A percentile compares a stretch with the other conserved stretches of the same genome.
These are phyloP conservation scores for Campoplex capitator DNA, from an alignment of 2,888 invertebrate species.

Conservation along the genomic window DNA sequence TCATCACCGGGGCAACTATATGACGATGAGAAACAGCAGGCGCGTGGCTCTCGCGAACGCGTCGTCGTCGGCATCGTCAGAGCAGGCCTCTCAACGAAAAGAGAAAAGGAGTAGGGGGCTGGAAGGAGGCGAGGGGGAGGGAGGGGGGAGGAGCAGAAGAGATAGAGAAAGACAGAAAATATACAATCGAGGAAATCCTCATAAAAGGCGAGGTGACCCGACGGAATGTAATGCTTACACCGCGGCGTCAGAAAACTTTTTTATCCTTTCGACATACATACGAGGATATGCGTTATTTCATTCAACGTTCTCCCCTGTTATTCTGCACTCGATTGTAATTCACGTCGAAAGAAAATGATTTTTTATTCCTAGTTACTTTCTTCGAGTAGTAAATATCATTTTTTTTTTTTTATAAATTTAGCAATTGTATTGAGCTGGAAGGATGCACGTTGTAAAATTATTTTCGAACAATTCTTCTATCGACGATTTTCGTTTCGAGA, in stretches of 20 bases:
- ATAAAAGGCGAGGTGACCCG: conserved; percentile 73
- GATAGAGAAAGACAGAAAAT: conserved; percentile 25
- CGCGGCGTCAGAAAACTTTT: conserved; percentile 42
- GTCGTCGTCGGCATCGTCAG: conserved; percentile 35
- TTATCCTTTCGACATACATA: conserved; percentile 37
- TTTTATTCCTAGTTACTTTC: neutral
- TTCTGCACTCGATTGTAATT: neutral
- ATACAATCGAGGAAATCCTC: conserved; percentile 74
- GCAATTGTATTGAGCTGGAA: neutral
- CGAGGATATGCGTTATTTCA: conserved; percentile 30
- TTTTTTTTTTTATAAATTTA: too few species aligned
- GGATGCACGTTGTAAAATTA: neutral
- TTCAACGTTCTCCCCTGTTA: neutral
- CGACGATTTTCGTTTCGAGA: neutral
- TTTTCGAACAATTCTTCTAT: neutral
- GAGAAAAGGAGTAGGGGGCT: conserved; percentile 27
- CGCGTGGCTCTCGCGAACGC: conserved; percentile 61
- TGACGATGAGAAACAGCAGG: conserved; percentile 58
- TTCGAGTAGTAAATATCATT: neutral
- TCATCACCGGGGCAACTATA: conserved; percentile 51
- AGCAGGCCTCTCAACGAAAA: conserved; percentile 69
- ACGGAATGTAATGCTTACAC: conserved; percentile 53
- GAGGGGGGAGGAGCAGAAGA: neutral
- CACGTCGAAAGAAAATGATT: neutral
- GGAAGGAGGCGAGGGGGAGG: neutral